Percentiles rank a stretch among this genome's conserved stretches.
Conservation (phyloP, 2,113 vertebrate genomes). For the Eclectus roratus region DNA sequence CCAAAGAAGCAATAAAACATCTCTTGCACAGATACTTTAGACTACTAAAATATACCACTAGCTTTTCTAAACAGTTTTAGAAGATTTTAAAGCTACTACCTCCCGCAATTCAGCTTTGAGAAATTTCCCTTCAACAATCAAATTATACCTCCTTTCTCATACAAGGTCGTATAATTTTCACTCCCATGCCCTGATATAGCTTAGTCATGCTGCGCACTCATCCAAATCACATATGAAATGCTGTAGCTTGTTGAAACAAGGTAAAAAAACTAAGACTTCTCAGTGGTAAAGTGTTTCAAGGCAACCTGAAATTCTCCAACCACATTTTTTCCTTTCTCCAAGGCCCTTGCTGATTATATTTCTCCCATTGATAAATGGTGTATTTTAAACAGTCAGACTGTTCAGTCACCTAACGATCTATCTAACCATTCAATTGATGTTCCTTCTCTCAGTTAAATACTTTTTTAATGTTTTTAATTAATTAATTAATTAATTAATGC, state of each 20-base stretch:
- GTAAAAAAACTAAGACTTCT: not conserved
- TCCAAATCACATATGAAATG: not conserved
- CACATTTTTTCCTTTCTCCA: not conserved
- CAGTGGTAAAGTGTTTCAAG: not conserved
- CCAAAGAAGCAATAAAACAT: not conserved
- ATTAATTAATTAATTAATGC: no score
- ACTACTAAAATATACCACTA: not conserved
- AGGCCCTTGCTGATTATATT: not conserved
- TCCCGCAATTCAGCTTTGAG: not conserved
- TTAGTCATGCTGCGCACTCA: not conserved
- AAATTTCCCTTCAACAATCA: not conserved
- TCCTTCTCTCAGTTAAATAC: not conserved
- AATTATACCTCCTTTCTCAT: not conserved
- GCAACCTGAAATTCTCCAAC: not conserved
- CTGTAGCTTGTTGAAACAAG: not conserved
- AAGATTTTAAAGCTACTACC: not conserved
- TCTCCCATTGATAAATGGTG: not conserved
- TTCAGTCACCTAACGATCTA: not conserved
- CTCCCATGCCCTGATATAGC: not conserved
- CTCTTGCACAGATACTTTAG: not conserved
- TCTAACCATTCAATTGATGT: not conserved
- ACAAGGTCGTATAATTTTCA: not conserved
- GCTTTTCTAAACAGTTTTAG: not conserved
- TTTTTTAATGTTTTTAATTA: no score
- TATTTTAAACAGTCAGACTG: not conserved